Percentiles rank a stretch among this genome's conserved stretches.
phyloP scores from a whole-genome alignment of 1,140 invertebrate genomes.

The Mya arenaria region DNA sequence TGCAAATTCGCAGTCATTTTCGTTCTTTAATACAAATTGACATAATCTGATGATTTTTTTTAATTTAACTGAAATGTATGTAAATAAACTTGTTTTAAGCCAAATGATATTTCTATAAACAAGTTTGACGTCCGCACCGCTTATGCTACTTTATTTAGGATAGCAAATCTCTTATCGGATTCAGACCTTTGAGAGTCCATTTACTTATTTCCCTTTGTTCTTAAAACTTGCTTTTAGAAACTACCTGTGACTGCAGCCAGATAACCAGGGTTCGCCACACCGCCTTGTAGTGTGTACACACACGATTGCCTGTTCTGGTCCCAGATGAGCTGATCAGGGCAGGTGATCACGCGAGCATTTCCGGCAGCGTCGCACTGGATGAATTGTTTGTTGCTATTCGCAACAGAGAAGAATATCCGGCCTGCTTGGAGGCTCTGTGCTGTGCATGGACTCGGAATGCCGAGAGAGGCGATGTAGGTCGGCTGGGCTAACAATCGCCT shows the following conservation, averaged over 20 bases:
- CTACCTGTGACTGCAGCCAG: background rate
- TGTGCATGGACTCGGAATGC: slow-evolving; percentile 50
- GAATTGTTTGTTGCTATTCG: slow-evolving; percentile 26
- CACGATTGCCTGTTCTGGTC: slow-evolving; percentile 36
- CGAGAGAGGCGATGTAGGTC: background rate
- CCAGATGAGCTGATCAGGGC: slow-evolving; percentile 13
- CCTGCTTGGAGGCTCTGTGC: slow-evolving; percentile 9
- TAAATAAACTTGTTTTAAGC: too few relatives aligned
- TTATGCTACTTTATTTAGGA: too few relatives aligned
- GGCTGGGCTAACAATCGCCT: background rate
- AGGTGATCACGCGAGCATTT: background rate
- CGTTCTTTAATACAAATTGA: too few relatives aligned
- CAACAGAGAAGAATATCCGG: slow-evolving; percentile 52
- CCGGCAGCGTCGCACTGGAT: slow-evolving; percentile 25
- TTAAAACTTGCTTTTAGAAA: too few relatives aligned
- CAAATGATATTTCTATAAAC: too few relatives aligned
- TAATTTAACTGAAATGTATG: too few relatives aligned
- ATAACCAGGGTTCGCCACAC: background rate
- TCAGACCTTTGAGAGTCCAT: too few relatives aligned
- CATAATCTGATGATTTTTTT: too few relatives aligned
- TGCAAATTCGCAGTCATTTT: background rate
- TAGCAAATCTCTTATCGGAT: too few relatives aligned
- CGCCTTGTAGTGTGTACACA: background rate
- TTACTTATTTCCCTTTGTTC: too few relatives aligned
- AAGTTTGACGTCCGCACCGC: too few relatives aligned